phyloP scores from a whole-genome alignment of 1,140 invertebrate species.

The Bradynema listronoti region DNA sequence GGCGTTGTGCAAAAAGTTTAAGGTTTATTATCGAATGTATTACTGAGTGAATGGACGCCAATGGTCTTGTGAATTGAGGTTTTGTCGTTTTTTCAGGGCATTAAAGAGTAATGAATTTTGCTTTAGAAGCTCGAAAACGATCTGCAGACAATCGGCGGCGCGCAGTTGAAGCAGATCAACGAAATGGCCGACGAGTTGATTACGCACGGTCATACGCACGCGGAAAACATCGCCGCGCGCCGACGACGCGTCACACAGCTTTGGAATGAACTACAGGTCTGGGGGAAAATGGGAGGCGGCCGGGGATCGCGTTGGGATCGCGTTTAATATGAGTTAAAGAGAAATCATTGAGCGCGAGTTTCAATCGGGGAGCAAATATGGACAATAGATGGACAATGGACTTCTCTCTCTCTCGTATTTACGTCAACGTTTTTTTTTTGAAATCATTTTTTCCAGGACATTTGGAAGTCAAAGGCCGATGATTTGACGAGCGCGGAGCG shows the following conservation, averaged over 20 bases:
- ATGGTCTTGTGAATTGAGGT: constrained; percentile 7
- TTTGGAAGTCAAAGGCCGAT: constrained; percentile 82
- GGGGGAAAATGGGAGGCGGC: no score
- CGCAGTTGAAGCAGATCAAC: constrained; percentile 80
- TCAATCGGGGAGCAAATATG: no score
- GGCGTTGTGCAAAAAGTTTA: constrained; percentile 84
- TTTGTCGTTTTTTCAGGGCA: neutral
- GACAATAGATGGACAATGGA: no score
- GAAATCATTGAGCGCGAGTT: no score
- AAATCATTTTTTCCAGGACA: no score
- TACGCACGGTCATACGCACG: constrained; percentile 75
- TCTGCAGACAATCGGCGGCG: constrained; percentile 76
- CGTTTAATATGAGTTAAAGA: no score
- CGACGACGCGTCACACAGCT: constrained; percentile 69
- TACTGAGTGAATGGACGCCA: neutral
- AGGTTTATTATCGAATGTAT: constrained; percentile 59
- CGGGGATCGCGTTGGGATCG: no score
- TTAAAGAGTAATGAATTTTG: no score
- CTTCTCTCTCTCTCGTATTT: no score
- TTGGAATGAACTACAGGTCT: constrained; percentile 74
- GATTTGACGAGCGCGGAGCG: constrained; percentile 64
- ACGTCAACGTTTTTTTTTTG: no score
- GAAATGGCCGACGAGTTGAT: constrained; percentile 77
- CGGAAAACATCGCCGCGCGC: constrained; percentile 74
- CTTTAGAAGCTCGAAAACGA: constrained; percentile 84